Conservation (phyloP, 1,140 invertebrate species). For the Drosophila pallidifrons region DNA sequence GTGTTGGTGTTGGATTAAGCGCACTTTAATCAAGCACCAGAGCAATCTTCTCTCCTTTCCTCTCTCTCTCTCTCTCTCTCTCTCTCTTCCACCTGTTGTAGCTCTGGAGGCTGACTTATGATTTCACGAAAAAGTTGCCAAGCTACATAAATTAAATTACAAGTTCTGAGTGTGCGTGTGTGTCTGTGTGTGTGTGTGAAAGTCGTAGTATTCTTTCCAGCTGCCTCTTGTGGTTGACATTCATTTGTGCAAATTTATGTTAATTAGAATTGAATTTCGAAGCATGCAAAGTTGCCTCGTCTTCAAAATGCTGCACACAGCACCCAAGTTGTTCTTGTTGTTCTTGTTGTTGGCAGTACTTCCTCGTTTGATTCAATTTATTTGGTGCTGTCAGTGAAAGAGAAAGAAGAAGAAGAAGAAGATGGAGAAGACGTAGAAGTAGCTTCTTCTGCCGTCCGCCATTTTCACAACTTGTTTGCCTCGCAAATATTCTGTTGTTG, state of each 20-base stretch:
- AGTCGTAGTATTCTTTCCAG: slow-evolving; percentile 18
- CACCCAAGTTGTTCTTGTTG: slow-evolving; percentile 21
- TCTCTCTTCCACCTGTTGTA: slow-evolving; percentile 59
- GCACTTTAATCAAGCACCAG: slow-evolving; percentile 49
- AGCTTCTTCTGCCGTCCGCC: neutral
- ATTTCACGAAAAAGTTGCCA: slow-evolving; percentile 74
- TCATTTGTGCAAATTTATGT: slow-evolving; percentile 83
- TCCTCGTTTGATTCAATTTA: slow-evolving; percentile 81
- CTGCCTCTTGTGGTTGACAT: slow-evolving; percentile 75
- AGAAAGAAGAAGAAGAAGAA: slow-evolving; percentile 26
- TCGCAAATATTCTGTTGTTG: slow-evolving; percentile 1
- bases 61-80: neutral
- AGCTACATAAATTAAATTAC: slow-evolving; percentile 80
- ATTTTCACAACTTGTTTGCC: slow-evolving; percentile 43
- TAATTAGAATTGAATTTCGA: slow-evolving; percentile 83
- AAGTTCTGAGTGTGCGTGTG: slow-evolving; percentile 40
- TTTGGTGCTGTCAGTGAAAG: slow-evolving; percentile 64
- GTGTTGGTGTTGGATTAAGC: slow-evolving; percentile 42
- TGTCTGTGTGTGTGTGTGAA: slow-evolving; percentile 5
- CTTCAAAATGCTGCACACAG: slow-evolving; percentile 34
- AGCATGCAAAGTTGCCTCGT: slow-evolving; percentile 70
- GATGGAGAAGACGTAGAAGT: slow-evolving; percentile 4
- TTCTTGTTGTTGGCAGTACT: slow-evolving; percentile 38
- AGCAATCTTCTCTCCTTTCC: neutral
- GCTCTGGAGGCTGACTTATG: slow-evolving; percentile 65